phyloP scores from a whole-genome alignment of 2,888 invertebrate genomes.

The Euplexia lucipara region DNA sequence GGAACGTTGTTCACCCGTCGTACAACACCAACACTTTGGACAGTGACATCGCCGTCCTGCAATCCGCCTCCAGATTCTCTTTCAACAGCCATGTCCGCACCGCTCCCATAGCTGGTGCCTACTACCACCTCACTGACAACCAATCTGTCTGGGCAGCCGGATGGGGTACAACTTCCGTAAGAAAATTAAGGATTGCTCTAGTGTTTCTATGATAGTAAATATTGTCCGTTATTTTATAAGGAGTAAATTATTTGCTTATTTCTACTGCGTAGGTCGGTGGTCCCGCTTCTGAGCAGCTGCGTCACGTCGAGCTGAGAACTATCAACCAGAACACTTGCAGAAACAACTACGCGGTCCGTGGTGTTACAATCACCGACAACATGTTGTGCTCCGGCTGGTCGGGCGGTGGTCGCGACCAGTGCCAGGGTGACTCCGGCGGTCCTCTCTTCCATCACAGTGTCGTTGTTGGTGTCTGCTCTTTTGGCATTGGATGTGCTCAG shows the following conservation, averaged over 20 bases:
- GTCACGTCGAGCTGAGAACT: constrained; percentile 72
- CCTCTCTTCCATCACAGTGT: constrained; percentile 77
- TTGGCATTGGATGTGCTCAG: constrained; percentile 67
- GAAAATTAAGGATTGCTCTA: constrained; percentile 28
- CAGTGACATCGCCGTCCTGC: constrained; percentile 34
- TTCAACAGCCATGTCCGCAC: constrained; percentile 44
- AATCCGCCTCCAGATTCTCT: constrained; percentile 27
- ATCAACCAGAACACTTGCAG: constrained; percentile 69
- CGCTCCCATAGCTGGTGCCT: constrained; percentile 68
- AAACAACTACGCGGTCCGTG: constrained; percentile 57
- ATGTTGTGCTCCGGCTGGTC: constrained; percentile 70
- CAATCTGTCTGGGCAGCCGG: constrained; percentile 73
- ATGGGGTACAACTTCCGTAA: constrained; percentile 73
- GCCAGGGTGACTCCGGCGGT: constrained; percentile 80
- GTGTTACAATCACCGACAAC: constrained; percentile 61
- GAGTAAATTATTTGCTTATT: not conserved
- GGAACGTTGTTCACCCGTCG: constrained; percentile 70
- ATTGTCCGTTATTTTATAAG: not conserved
- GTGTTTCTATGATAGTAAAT: not conserved
- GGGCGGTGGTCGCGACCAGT: constrained; percentile 81
- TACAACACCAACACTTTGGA: constrained; percentile 66
- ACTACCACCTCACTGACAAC: constrained; percentile 71
- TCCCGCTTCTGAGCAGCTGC: constrained; percentile 65
- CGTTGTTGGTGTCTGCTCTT: constrained; percentile 75
- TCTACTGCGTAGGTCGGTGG: constrained; percentile 58